These are phyloP conservation scores for Hephaestus fuliginosus DNA, from an alignment of 2,797 vertebrate species.

Conservation along the genomic window DNA sequence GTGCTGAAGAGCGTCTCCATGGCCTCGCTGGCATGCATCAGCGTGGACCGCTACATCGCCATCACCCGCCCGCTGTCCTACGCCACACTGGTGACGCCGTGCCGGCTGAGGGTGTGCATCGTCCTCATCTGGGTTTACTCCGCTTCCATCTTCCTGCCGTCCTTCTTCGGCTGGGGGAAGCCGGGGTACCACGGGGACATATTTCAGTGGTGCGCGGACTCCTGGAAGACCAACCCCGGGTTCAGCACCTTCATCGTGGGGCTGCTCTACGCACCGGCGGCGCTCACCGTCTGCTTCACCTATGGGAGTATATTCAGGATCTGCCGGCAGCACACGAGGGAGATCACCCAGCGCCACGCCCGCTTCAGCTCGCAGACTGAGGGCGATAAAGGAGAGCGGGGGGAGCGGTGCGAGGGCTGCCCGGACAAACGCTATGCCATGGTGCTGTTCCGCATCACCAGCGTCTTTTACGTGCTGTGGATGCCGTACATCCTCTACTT, in stretches of 20 bases:
- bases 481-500: slow-evolving; percentile 97
- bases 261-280: slow-evolving; percentile 93
- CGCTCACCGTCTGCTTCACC: slow-evolving; percentile 94
- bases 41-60: slow-evolving; percentile 95
- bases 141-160: slow-evolving; percentile 91
- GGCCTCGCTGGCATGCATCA: slow-evolving; percentile 95
- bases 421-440: slow-evolving; percentile 94
- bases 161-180: slow-evolving; percentile 95
- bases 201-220: slow-evolving; percentile 91
- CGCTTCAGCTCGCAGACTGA: slow-evolving; percentile 91
- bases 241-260: slow-evolving; percentile 94
- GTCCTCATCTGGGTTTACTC: slow-evolving; percentile 94
- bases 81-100: slow-evolving; percentile 92
- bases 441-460: slow-evolving; percentile 96
- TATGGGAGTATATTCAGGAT: slow-evolving; percentile 97
- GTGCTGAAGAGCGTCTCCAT: slow-evolving; percentile 98
- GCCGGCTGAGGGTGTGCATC: slow-evolving; percentile 92
- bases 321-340: slow-evolving; percentile 94
- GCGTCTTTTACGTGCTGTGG: slow-evolving; percentile 97
- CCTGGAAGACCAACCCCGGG: slow-evolving; percentile 91
- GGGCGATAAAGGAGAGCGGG: slow-evolving; percentile 77
- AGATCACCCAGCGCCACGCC: slow-evolving; percentile 93
- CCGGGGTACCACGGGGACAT: slow-evolving; percentile 96
- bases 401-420: slow-evolving; percentile 81
- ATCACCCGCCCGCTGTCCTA: slow-evolving; percentile 95